Base-by-base conservation (phyloP, 2,888 invertebrate genomes). In the Euzophera pinguis region DNA sequence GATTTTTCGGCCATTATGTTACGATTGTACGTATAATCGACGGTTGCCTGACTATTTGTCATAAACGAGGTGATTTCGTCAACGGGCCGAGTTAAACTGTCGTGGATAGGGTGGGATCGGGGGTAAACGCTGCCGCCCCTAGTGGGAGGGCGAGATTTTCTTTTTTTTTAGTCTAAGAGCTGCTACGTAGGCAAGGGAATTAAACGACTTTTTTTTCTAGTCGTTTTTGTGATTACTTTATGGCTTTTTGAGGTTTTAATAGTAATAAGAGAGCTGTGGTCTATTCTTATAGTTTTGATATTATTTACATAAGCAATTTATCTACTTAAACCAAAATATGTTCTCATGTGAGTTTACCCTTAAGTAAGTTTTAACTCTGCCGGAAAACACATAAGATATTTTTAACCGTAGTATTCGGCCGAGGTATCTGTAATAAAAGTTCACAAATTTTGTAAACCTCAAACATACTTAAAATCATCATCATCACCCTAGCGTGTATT, bases 41-140 rank as follows among this genome's bases (percentile, higher is more conserved):
- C 69, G 59, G 70, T 73, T 78, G 69, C 54, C 61, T 59, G 62
- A 64, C 67, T 69, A 74, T 73, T 75, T 73, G 66, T 64, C 57
- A 58, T 62, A 75, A 84, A 81, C 83, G 79, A 75, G 79, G 59
- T 64, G 79, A 78, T 82, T 80, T 78, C 69, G 71, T 65, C 69
- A 71, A 69, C 77, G 72, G 65, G 66, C 67, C 57, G 73, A 65
- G 76, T 61, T 79, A 78, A 81, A 85, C 84, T 86, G 86, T 74
- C 76, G 73, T 60, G 67, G 48, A 60, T 59, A 68, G 67, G 56
- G 53, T 56, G 69, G 67, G 61, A 52, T 63, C 60, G 69, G 63
- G 65, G 49, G 59, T 60, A 66, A 58, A 62, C 60, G 56, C 57
- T 34, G 50, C 61, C 65, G 61, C 65, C 62, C 54, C 52, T 59